Evolutionary conservation across 1,140 invertebrate genomes (phyloP).

Genomic region (Agrilus planipennis): DNA sequence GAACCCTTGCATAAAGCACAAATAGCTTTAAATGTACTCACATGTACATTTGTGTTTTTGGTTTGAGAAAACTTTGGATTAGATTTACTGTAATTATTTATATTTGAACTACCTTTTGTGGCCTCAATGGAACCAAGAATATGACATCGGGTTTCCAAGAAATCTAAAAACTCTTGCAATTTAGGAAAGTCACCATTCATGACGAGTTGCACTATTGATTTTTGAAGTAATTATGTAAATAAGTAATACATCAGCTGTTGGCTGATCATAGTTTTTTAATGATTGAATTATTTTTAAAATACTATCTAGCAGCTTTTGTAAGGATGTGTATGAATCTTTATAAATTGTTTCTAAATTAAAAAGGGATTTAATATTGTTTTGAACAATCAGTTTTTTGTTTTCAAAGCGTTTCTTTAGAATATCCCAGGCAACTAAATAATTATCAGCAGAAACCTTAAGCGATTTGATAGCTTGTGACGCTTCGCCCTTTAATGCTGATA

Average conservation of each 20-base stretch:
- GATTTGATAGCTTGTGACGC: slow-evolving; percentile 21
- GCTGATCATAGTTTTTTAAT: slow-evolving; percentile 23
- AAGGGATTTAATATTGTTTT: slow-evolving; percentile 26
- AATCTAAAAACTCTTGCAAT: slow-evolving; percentile 3
- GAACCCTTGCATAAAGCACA: slow-evolving; percentile 4
- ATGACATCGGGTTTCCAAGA: slow-evolving; percentile 2
- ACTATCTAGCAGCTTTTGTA: slow-evolving; percentile 27
- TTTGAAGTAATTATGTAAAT: slow-evolving; percentile 7
- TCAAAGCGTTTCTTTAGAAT: slow-evolving; percentile 28
- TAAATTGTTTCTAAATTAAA: slow-evolving; percentile 16
- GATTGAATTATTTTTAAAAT: too few species aligned
- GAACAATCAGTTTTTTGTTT: slow-evolving; percentile 26
- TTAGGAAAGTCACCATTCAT: slow-evolving; percentile 7
- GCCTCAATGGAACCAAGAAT: slow-evolving; percentile 1
- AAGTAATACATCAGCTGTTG: slow-evolving; percentile 15
- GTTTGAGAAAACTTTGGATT: slow-evolving; percentile 1
- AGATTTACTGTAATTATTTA: slow-evolving; percentile 1
- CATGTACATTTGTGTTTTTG: too few species aligned
- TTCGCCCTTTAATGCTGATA: slow-evolving; percentile 19
- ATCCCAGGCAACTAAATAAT: slow-evolving; percentile 28
- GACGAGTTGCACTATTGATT: slow-evolving; percentile 6
- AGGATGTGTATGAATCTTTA: slow-evolving; percentile 14
- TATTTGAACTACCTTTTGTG: slow-evolving; percentile 1
- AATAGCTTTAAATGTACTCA: neutral
- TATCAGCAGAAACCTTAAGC: slow-evolving; percentile 24